phyloP scores from a whole-genome alignment of 2,113 vertebrate genomes.

The mouse (Mus musculus) region DNA sequence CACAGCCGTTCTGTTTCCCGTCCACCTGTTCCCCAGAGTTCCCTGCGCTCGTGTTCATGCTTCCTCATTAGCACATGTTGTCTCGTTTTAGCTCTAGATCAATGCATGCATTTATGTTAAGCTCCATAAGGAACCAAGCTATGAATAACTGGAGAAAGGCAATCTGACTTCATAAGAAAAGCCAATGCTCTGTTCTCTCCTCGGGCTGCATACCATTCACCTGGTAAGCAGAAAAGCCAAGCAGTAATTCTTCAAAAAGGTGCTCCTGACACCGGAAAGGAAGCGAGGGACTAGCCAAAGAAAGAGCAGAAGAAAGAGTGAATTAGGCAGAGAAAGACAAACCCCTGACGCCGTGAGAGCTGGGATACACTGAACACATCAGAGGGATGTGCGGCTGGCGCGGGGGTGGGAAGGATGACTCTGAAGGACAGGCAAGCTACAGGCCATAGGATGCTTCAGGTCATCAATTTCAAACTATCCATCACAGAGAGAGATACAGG shows the following conservation, averaged over 20 bases:
- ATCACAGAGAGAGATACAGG: background rate
- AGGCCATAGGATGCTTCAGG: background rate
- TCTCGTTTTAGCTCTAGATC: slow-evolving; percentile 32
- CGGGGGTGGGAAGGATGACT: background rate
- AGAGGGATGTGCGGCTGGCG: background rate
- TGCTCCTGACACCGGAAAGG: background rate
- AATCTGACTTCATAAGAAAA: background rate
- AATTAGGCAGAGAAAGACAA: background rate
- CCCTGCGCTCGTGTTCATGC: background rate
- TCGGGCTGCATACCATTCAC: background rate
- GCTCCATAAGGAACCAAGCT: background rate
- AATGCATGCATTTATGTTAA: background rate
- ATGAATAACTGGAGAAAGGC: background rate
- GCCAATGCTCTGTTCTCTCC: background rate
- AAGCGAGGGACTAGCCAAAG: background rate
- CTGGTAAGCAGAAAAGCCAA: background rate
- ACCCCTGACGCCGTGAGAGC: background rate
- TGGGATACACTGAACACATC: background rate
- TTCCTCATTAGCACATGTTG: slow-evolving; percentile 4
- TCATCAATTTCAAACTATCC: background rate
- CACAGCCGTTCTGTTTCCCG: slow-evolving; percentile 20
- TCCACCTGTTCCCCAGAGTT: background rate
- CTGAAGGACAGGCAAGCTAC: background rate
- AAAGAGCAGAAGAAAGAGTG: background rate
- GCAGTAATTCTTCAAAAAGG: background rate